Conservation (phyloP, 35 echinoderm and acorn worm genomes). For the Nesometra sesokonis region DNA sequence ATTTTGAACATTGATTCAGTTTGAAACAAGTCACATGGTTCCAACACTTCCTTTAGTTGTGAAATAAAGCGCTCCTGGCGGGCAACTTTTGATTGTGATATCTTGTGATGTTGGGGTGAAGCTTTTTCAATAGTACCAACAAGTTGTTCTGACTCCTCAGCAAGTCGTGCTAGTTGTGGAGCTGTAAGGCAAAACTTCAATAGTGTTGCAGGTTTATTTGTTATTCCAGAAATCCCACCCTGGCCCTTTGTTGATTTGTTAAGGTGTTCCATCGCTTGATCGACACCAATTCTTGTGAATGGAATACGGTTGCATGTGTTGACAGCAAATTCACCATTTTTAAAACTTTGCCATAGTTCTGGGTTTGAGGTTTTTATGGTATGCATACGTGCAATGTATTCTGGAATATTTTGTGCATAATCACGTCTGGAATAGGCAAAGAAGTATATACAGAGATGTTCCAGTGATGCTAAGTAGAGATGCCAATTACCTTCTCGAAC, state of each 20-base stretch:
- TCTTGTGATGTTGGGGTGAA: too few relatives aligned
- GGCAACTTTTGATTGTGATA: background rate
- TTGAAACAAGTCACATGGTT: background rate
- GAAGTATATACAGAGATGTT: slow-evolving; percentile 15
- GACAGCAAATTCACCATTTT: slow-evolving; percentile 9
- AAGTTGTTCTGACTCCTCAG: slow-evolving; percentile 9
- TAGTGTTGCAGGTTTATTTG: slow-evolving; percentile 19
- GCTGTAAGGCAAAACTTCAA: slow-evolving; percentile 18
- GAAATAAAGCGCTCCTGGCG: background rate
- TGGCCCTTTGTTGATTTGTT: slow-evolving; percentile 7
- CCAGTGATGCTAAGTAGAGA: slow-evolving; percentile 13
- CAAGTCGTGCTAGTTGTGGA: background rate
- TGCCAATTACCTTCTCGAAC: background rate
- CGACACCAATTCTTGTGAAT: slow-evolving; percentile 1
- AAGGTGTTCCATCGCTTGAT: slow-evolving; percentile 12
- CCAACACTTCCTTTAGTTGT: background rate
- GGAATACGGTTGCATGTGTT: slow-evolving; percentile 15
- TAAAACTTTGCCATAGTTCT: slow-evolving; percentile 3
- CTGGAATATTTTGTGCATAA: slow-evolving; percentile 22
- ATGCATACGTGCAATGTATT: slow-evolving; percentile 3
- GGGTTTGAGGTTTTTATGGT: background rate
- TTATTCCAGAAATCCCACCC: slow-evolving; percentile 3
- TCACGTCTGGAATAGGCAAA: slow-evolving; percentile 16
- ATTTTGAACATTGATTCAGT: background rate
- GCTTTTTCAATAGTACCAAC: background rate